Conservation (phyloP, 2,113 vertebrate species). For the Bubo scandiacus region DNA sequence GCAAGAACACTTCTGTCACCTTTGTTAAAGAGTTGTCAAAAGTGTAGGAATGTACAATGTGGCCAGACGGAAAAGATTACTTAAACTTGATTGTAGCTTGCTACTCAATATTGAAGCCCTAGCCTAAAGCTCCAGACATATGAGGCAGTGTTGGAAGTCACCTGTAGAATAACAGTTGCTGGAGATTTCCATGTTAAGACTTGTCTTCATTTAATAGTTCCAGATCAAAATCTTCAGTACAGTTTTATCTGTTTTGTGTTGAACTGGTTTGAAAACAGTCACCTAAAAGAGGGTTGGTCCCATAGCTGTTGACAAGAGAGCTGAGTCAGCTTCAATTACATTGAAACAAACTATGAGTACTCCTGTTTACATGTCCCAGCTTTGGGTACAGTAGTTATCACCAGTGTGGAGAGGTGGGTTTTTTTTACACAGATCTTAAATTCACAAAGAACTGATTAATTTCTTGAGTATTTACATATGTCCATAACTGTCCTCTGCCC, state of each 20-base stretch:
- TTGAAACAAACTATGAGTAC: neutral
- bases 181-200: neutral
- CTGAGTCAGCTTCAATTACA: neutral
- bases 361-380: neutral
- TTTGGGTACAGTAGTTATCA: neutral
- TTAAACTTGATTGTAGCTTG: neutral
- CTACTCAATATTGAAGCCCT: neutral
- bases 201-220: neutral
- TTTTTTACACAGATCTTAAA: neutral
- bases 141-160: neutral
- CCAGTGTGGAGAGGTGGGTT: neutral
- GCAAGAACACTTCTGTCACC: neutral
- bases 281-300: neutral
- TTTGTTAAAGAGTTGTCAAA: neutral
- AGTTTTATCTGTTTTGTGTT: neutral
- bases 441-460: neutral
- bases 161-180: neutral
- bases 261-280: neutral
- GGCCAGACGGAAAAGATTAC: neutral
- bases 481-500: neutral
- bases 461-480: neutral
- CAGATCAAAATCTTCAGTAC: neutral
- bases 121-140: neutral
- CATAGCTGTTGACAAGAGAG: neutral
- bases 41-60: accelerated